Evolutionary conservation across 2,888 invertebrate species (phyloP), one percentile per base, ranked within the genome.

Genomic region (Danaus chrysippus): DNA sequence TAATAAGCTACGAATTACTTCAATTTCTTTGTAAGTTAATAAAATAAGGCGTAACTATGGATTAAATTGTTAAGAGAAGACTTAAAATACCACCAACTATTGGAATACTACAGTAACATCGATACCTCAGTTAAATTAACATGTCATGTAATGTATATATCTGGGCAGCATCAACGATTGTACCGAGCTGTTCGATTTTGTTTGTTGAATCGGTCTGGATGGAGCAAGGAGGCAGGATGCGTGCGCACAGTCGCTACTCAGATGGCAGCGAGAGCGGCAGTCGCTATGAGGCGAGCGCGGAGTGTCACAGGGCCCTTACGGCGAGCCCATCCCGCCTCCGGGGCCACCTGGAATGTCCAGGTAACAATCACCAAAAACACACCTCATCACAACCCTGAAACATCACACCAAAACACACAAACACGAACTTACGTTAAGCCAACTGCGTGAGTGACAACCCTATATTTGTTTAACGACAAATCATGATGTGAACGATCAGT

Each of bases 301-400:
- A 91, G 91, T 78, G 91, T 91, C 72, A 87, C 91, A 65, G 93
- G 93, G 71, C 93, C 93, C 73, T 84, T 94, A 75, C 91, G 95
- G 73, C 92, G 94, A 65, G 94, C 95, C 68, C 94, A 94, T 90
- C 95, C 95, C 68, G 94, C 95, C 71, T 94, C 96, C 68, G 96
- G 96, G 68, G 95, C 96, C 75, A 95, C 96, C 85, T 96, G 96
- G 96, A 96, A 96, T 81, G 96, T 96, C 72, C 94, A 94, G 92
- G 93, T 93, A 92, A 65, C 67, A 60, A 55, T 42, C 63, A 42
- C 8, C 23, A 34, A 34, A 34, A 34, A 34, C 23, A 15, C 23
- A 56, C 41, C 8, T 59, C 41, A 42, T 56, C 46, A 13, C 19
- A 41, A 13, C 11, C 10, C 19, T 12, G 56, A 53, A 15, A 59